These are phyloP conservation scores for Salvelinus namaycush DNA, from an alignment of 2,113 vertebrate genomes.

Conservation along the genomic window DNA sequence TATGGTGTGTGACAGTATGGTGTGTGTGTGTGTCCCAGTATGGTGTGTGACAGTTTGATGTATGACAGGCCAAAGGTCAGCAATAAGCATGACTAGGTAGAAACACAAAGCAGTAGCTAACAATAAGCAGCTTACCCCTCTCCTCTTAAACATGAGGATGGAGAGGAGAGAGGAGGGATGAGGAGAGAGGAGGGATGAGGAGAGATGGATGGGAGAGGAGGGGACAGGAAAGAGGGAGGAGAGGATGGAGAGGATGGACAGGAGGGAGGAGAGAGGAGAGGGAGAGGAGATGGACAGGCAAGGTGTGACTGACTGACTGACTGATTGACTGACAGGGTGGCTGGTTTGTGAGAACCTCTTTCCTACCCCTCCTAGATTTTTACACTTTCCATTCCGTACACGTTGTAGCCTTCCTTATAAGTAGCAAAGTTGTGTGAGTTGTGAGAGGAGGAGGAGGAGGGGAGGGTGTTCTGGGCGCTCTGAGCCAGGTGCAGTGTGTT, in stretches of 20 bases:
- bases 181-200: no score
- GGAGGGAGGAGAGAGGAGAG: no score
- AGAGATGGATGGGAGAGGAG: neutral
- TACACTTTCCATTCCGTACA: slow-evolving; percentile 99
- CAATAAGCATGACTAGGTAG: neutral
- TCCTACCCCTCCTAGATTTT: slow-evolving; percentile 99
- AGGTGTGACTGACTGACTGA: neutral
- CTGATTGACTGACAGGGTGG: neutral
- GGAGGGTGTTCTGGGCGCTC: slow-evolving; percentile 8
- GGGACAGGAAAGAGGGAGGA: neutral
- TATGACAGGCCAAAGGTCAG: slow-evolving; percentile 40
- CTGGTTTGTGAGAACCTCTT: slow-evolving; percentile 37
- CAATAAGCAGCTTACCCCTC: neutral
- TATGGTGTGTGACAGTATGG: no score
- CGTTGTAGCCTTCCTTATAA: slow-evolving; percentile 99
- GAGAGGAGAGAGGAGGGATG: neutral
- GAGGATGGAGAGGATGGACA: neutral
- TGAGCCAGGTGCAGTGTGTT: slow-evolving; percentile 71
- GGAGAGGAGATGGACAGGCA: neutral
- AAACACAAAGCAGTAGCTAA: neutral
- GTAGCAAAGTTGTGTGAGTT: slow-evolving; percentile 67
- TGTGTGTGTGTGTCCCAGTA: no score
- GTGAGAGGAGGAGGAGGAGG: slow-evolving; percentile 8
- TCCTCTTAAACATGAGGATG: neutral
- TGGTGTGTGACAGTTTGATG: no score